These are phyloP conservation scores for Lacanobia oleracea DNA, from an alignment of 2,888 invertebrate genomes.

Conservation along the genomic window DNA sequence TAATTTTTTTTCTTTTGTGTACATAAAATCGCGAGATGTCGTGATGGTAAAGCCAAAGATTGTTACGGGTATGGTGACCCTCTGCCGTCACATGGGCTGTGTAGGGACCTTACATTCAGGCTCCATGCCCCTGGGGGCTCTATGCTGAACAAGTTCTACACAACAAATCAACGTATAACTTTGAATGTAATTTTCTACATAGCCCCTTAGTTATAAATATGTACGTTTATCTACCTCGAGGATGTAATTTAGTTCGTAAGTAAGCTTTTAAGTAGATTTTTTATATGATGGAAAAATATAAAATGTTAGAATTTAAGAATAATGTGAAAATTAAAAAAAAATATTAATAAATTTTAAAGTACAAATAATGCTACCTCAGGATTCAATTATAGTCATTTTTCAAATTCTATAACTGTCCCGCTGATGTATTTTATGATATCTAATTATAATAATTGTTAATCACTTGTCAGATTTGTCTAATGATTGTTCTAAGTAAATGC, in stretches of 20 bases:
- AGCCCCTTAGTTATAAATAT: slow-evolving; percentile 77
- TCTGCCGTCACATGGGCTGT: slow-evolving; percentile 89
- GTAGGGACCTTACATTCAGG: slow-evolving; percentile 76
- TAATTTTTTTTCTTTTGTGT: slow-evolving; percentile 78
- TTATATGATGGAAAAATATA: slow-evolving; percentile 88
- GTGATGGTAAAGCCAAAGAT: slow-evolving; percentile 91
- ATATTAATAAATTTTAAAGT: slow-evolving; percentile 81
- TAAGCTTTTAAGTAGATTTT: slow-evolving; percentile 89
- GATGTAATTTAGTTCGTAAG: slow-evolving; percentile 85
- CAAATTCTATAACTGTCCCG: slow-evolving; percentile 72
- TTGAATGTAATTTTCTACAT: slow-evolving; percentile 77
- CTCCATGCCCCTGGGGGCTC: slow-evolving; percentile 48
- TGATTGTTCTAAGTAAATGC: slow-evolving; percentile 58
- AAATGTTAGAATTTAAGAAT: slow-evolving; percentile 82
- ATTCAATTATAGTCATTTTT: slow-evolving; percentile 84
- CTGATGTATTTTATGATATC: slow-evolving; percentile 72
- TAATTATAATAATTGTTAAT: slow-evolving; percentile 65
- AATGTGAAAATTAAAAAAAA: slow-evolving; percentile 82
- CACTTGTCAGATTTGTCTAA: slow-evolving; percentile 60
- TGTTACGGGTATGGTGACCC: slow-evolving; percentile 91
- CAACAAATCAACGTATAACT: slow-evolving; percentile 53
- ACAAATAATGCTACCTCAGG: slow-evolving; percentile 90
- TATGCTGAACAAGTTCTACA: slow-evolving; percentile 42
- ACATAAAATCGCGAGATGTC: slow-evolving; percentile 88
- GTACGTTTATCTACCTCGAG: slow-evolving; percentile 90